Evolutionary conservation across 1,140 invertebrate species (phyloP).

Genomic region (Galleria mellonella): DNA sequence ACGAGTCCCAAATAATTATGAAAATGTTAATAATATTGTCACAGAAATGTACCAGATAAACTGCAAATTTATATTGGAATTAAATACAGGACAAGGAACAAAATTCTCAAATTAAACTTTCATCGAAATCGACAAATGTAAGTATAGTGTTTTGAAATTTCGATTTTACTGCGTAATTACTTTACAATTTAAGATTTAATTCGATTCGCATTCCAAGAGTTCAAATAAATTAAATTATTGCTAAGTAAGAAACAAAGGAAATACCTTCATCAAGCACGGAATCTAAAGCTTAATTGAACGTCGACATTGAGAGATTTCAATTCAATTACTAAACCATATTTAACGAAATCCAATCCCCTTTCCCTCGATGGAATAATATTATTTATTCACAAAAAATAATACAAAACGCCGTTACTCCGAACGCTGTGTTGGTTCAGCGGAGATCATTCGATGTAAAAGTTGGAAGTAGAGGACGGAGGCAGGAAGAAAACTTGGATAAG

Average conservation of each 20-base stretch:
- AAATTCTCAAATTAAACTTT: too few species aligned
- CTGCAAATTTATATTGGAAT: too few species aligned
- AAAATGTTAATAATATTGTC: too few species aligned
- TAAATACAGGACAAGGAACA: too few species aligned
- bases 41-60: too few species aligned
- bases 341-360: constrained; percentile 74
- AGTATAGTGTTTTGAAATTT: too few species aligned
- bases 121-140: too few species aligned
- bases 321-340: constrained; percentile 75
- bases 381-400: constrained; percentile 73
- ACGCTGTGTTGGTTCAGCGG: constrained; percentile 67
- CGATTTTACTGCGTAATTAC: too few species aligned
- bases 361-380: constrained; percentile 69
- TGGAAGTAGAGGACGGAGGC: constrained; percentile 49
- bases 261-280: constrained; percentile 56
- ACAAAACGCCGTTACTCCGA: constrained; percentile 61
- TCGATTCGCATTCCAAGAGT: not conserved
- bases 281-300: constrained; percentile 72
- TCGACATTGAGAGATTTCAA: constrained; percentile 74
- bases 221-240: constrained; percentile 27
- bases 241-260: constrained; percentile 56
- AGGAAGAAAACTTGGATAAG: constrained; percentile 70
- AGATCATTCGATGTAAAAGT: constrained; percentile 71
- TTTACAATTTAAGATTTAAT: too few species aligned
- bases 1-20: too few species aligned